Base-by-base conservation (phyloP, 1,140 invertebrate genomes). In the Nephila pilipes region DNA sequence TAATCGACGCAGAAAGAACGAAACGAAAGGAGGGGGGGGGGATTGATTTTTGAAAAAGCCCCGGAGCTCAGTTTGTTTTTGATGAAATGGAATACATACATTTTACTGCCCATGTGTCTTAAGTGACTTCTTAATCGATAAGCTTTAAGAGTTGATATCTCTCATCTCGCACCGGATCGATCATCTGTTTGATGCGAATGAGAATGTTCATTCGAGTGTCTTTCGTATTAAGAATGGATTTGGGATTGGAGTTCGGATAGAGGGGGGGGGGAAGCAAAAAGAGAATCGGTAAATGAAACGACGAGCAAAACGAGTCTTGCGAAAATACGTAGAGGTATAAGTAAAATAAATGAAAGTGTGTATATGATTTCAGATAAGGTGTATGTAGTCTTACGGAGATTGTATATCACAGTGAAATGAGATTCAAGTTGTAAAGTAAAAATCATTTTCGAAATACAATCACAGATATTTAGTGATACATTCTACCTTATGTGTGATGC, bases 71-170 rank as follows among this genome's bases (percentile, higher is more conserved):
- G 81, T 92, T 92, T 92, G 90, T 92, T 92, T 88, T 90, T 63
- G 80, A 92, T 92, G 90, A 92, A 92, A 92, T 69, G 81, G 90
- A 92, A 92, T 90, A 92, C 90, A 92, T 85, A 92, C 79, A 85
- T 92, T 92, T 92, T 85, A 36, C 36, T 54, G 29, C 12, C 25
- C 57, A 25, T 87, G 60, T 58, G 58, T 90, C 79, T 90, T 92
- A 92, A 92, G 90, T 92, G 90, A 92, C 80, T 92, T 85, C 81
- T 92, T 92, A 92, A 92, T 92, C 90, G 90, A 92, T 92, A 92
- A 60, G 60, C 85, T 65, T 88, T 65, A 87, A 46, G 58, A 88
- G 58, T 46, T 88, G 60, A 88, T 88, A 38, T 88, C 63, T 88
- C 85, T 57, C 85, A 60, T 88, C 32, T 46, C 18, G n/a, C 8